These are phyloP conservation scores for Nestor notabilis DNA, from an alignment of 2,113 vertebrate genomes.

Conservation along the genomic window DNA sequence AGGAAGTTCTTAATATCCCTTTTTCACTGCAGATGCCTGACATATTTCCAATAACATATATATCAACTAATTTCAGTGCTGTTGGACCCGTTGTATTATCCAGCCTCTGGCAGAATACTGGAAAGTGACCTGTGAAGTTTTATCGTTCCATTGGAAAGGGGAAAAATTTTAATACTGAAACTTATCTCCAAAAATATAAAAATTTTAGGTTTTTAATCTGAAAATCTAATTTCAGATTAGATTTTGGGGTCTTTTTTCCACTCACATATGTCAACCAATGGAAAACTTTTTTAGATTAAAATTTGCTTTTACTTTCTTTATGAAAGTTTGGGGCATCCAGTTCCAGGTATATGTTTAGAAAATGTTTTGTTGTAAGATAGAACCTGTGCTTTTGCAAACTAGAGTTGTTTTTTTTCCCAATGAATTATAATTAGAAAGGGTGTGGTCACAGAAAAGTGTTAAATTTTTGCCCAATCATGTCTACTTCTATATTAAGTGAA, in stretches of 20 bases:
- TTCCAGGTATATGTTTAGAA: neutral
- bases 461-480: slow-evolving; percentile 16
- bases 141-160: neutral
- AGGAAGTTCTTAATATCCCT: neutral
- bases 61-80: neutral
- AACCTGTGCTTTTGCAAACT: neutral
- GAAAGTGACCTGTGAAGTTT: neutral
- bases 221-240: neutral
- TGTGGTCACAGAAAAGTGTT: neutral
- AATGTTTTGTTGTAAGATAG: neutral
- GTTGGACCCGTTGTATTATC: neutral
- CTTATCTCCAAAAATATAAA: neutral
- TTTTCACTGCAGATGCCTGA: neutral
- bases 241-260: neutral
- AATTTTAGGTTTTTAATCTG: neutral
- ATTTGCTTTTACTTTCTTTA: neutral
- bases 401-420: neutral
- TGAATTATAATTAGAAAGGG: neutral
- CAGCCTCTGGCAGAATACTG: neutral
- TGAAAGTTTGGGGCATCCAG: neutral
- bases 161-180: neutral
- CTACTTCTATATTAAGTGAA: slow-evolving; percentile 44
- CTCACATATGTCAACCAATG: neutral
- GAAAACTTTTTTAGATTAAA: neutral
- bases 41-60: neutral